Conservation (phyloP, 2,888 invertebrate genomes). For the Caenorhabditis zanzibari region DNA sequence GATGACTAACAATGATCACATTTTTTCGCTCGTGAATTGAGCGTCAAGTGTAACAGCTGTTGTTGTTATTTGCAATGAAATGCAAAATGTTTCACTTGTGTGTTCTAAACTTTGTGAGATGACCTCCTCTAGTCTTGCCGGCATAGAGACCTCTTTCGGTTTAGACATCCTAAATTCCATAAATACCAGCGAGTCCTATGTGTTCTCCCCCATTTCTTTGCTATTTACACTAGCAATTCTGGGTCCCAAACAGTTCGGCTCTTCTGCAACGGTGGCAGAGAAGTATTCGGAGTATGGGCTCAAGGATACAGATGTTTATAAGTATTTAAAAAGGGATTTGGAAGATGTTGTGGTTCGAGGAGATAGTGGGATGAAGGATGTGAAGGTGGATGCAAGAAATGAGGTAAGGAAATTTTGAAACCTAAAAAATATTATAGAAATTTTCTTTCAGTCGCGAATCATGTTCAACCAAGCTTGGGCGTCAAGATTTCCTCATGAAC, state of each 20-base stretch:
- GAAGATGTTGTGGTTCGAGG: slow-evolving; percentile 18
- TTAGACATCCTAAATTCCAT: slow-evolving; percentile 19
- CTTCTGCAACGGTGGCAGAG: not conserved
- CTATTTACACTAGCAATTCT: slow-evolving; percentile 28
- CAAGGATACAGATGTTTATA: slow-evolving; percentile 1
- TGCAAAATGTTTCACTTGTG: slow-evolving; percentile 1
- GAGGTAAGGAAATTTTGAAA: slow-evolving; percentile 24
- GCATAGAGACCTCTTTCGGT: slow-evolving; percentile 45
- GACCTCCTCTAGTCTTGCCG: slow-evolving; percentile 18
- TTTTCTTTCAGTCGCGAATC: slow-evolving; percentile 32
- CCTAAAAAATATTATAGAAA: too few relatives aligned
- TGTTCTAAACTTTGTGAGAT: slow-evolving; percentile 40
- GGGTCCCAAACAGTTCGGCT: slow-evolving; percentile 11
- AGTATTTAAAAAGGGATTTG: slow-evolving; percentile 11
- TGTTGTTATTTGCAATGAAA: too few relatives aligned
- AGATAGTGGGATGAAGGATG: slow-evolving; percentile 16
- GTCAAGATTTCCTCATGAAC: not conserved
- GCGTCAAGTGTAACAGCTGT: too few relatives aligned
- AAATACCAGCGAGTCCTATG: slow-evolving; percentile 18
- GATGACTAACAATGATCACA: too few relatives aligned
- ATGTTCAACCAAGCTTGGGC: slow-evolving; percentile 35
- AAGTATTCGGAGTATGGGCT: slow-evolving; percentile 11
- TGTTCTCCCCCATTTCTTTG: slow-evolving; percentile 31
- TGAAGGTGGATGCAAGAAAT: slow-evolving; percentile 1
- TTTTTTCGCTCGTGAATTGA: too few relatives aligned